Evolutionary conservation across 2,797 vertebrate species (phyloP).

Genomic region (Muscicapa comitata): DNA sequence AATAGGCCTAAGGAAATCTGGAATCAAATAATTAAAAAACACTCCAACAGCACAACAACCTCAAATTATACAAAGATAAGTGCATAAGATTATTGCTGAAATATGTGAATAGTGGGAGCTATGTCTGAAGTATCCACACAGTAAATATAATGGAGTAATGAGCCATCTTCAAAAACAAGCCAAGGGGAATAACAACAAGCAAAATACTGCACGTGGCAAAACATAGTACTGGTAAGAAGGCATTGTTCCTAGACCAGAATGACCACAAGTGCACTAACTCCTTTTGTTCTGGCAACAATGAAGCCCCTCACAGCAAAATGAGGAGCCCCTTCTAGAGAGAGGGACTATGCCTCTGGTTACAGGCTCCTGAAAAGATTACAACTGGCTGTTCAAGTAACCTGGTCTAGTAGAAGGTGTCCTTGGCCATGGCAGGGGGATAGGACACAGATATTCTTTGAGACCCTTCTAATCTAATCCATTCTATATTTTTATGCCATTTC

Average conservation of each 20-base stretch:
- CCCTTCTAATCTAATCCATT: neutral
- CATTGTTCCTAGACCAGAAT: neutral
- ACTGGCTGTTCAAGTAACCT: neutral
- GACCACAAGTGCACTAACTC: neutral
- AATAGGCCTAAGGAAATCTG: neutral
- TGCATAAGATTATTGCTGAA: neutral
- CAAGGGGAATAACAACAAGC: neutral
- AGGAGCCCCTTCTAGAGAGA: neutral
- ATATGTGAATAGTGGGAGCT: neutral
- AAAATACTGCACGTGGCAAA: neutral
- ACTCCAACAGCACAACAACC: neutral
- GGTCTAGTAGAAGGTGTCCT: neutral
- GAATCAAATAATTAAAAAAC: neutral
- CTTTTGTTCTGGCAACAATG: neutral
- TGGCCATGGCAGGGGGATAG: neutral
- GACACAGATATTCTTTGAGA: neutral
- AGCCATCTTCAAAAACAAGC: neutral
- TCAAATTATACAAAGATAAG: neutral
- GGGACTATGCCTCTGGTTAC: accelerated
- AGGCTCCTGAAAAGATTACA: neutral
- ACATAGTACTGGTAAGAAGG: neutral
- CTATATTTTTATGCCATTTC: neutral
- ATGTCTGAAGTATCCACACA: neutral
- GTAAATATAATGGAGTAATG: neutral
- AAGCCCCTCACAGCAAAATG: neutral